Conservation (phyloP, 2,797 vertebrate species). For the Helostoma temminkii region DNA sequence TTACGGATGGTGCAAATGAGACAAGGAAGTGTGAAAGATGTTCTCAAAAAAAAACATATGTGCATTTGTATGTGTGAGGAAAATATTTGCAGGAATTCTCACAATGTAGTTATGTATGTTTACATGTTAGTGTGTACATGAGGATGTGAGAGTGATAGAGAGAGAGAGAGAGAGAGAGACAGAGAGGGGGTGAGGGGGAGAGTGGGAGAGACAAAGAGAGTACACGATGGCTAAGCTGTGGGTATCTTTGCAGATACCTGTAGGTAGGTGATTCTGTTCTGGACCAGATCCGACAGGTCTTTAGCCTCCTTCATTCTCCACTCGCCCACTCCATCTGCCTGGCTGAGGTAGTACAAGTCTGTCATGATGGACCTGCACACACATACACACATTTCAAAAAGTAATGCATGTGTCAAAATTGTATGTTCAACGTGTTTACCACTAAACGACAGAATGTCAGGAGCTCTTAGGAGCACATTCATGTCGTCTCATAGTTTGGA, state of each 20-base stretch:
- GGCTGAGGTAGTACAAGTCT: conserved; percentile 98
- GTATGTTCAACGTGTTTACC: not conserved
- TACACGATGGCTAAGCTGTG: conserved; percentile 34
- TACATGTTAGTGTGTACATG: not conserved
- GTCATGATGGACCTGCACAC: conserved; percentile 94
- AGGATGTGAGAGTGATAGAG: not conserved
- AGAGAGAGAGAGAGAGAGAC: conserved; percentile 7
- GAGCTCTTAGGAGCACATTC: not conserved
- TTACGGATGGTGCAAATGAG: conserved; percentile 69
- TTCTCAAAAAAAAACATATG: conserved; percentile 31
- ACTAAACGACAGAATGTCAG: not conserved
- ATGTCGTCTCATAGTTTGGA: not conserved
- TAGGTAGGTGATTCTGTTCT: conserved; percentile 95
- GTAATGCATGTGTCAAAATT: not conserved
- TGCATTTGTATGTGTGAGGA: conserved; percentile 17
- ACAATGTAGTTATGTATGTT: not conserved
- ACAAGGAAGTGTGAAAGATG: conserved; percentile 56
- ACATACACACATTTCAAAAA: conserved; percentile 24
- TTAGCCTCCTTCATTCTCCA: conserved; percentile 96
- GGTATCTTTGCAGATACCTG: conserved; percentile 86
- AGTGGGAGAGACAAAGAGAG: conserved; percentile 5
- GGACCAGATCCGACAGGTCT: conserved; percentile 95
- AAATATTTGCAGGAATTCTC: conserved; percentile 22
- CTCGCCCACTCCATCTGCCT: conserved; percentile 95
- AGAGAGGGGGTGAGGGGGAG: not conserved